Evolutionary conservation across 2,888 invertebrate genomes (phyloP).

Genomic region (Calephelis perditalis): DNA sequence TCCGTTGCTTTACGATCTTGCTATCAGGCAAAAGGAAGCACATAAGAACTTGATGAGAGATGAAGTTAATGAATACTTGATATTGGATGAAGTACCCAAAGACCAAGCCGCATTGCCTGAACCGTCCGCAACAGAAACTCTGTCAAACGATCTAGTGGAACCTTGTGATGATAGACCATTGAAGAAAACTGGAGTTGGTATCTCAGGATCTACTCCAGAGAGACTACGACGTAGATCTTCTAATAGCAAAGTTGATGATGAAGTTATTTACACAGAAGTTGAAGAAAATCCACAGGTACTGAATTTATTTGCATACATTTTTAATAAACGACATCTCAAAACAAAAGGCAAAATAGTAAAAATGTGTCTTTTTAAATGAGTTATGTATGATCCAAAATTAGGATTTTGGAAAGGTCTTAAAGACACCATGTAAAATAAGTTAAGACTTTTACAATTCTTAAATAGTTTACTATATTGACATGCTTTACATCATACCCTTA

Average conservation of each 20-base stretch:
- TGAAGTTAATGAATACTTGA: slow-evolving; percentile 48
- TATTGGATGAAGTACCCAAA: slow-evolving; percentile 52
- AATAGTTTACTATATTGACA: no score
- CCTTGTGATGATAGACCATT: slow-evolving; percentile 15
- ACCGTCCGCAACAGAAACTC: slow-evolving; percentile 47
- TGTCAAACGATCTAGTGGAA: slow-evolving; percentile 24
- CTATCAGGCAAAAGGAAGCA: slow-evolving; percentile 34
- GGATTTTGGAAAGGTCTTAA: no score
- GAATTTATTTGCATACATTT: no score
- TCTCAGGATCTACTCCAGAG: slow-evolving; percentile 28
- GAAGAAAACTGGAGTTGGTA: slow-evolving; percentile 26
- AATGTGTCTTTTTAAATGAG: no score
- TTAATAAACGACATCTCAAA: no score
- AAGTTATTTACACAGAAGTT: slow-evolving; percentile 63
- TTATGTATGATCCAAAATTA: background rate
- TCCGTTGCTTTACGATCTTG: slow-evolving; percentile 39
- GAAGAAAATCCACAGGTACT: slow-evolving; percentile 59
- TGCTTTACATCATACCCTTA: no score
- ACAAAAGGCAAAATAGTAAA: no score
- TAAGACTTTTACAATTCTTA: no score
- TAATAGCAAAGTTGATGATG: slow-evolving; percentile 35
- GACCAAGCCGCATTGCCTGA: slow-evolving; percentile 55
- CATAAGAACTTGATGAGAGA: slow-evolving; percentile 37
- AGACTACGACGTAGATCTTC: slow-evolving; percentile 22
- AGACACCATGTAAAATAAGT: no score